phyloP scores from a whole-genome alignment of 2,113 vertebrate genomes.

The Myodes glareolus region DNA sequence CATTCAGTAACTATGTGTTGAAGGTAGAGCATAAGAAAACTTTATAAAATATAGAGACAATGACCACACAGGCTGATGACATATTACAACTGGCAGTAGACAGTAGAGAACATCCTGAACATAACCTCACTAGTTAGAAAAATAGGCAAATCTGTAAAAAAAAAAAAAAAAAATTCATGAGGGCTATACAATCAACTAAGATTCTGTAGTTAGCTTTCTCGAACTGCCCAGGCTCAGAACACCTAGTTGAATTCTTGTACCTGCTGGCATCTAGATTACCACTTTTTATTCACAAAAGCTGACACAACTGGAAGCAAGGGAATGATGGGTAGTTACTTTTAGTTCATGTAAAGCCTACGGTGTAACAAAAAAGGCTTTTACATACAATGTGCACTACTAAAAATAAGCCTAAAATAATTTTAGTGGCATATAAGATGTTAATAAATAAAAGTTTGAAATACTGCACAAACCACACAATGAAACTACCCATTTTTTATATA shows the following conservation, averaged over 20 bases:
- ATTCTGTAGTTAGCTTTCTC: neutral
- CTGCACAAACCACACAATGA: neutral
- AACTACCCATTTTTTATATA: slow-evolving; percentile 20
- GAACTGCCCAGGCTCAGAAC: neutral
- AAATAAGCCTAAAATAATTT: neutral
- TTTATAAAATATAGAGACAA: neutral
- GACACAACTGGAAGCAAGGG: neutral
- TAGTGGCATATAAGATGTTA: neutral
- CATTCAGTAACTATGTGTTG: neutral
- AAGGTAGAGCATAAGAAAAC: neutral
- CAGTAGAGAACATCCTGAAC: neutral
- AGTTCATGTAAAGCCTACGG: neutral
- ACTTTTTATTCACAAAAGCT: neutral
- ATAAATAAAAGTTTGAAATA: slow-evolving; percentile 11
- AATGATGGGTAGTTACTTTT: neutral
- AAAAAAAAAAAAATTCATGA: neutral
- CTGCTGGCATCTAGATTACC: neutral
- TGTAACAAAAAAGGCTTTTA: neutral
- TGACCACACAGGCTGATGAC: neutral
- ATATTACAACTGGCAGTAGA: neutral
- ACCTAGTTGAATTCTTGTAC: neutral
- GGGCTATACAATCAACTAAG: neutral
- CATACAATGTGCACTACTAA: neutral
- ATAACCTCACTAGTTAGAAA: neutral
- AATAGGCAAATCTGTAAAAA: neutral